Percentiles rank a stretch among this genome's conserved stretches.
Evolutionary conservation across 2,113 vertebrate genomes (phyloP).

Genomic region (Macrotus californicus): DNA sequence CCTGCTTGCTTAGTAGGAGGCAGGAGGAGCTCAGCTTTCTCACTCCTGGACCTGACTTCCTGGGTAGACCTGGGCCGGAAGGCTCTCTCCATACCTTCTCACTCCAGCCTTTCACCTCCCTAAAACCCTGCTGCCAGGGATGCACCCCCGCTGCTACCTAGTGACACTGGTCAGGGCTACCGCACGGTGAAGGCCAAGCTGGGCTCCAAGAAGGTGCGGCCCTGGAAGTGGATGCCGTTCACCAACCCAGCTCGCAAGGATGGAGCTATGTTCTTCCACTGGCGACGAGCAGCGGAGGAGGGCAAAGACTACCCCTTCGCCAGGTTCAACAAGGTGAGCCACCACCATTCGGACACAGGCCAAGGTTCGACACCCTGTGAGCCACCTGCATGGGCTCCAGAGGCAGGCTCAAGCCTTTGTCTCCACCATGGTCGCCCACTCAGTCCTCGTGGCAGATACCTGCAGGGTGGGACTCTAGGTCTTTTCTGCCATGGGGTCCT

Average conservation of each 20-base stretch:
- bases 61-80: neutral
- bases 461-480: neutral
- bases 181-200: slow-evolving; percentile 98
- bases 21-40: neutral
- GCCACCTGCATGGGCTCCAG: neutral
- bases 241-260: slow-evolving; percentile 96
- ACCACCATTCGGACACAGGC: neutral
- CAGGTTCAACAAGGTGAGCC: slow-evolving; percentile 95
- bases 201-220: slow-evolving; percentile 97
- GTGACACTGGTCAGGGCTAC: slow-evolving; percentile 97
- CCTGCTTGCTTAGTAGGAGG: neutral
- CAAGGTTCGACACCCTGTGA: neutral
- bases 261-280: slow-evolving; percentile 97
- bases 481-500: neutral
- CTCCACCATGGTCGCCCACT: neutral
- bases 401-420: neutral
- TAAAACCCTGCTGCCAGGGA: slow-evolving; percentile 83
- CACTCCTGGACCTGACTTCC: neutral
- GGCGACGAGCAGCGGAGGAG: slow-evolving; percentile 95
- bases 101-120: neutral
- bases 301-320: slow-evolving; percentile 99
- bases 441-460: neutral
- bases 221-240: slow-evolving; percentile 99
- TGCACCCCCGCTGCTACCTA: slow-evolving; percentile 94
- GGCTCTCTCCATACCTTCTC: neutral